Evolutionary conservation across 2,113 vertebrate species (phyloP), one percentile per base, ranked within the genome.

Genomic region (Toxostoma redivivum): DNA sequence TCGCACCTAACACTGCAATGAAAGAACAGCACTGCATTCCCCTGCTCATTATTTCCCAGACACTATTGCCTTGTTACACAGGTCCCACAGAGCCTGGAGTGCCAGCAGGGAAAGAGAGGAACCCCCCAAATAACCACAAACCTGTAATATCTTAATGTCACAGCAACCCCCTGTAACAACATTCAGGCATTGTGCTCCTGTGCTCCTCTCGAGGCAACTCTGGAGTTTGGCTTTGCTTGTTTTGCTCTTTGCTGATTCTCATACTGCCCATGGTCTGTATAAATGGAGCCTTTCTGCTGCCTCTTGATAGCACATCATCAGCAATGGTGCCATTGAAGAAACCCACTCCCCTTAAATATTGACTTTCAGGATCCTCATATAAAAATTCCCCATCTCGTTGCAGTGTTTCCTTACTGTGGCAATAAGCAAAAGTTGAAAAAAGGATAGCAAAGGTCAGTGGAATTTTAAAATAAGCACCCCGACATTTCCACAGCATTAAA

Each of bases 1-100:
- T 99, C 97, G 98, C 98, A 99, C 98, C 99, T 98, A 98, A 98
- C 98, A 97, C 98, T 98, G 98, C 98, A 98, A 95, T 96, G 98
- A 98, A 83, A 95, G 97, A 97, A 93, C 90, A 97, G 96, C 94
- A 57, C 96, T 95, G 92, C 96, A 95, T 97, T 97, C 97, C 92
- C 95, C 71, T 69, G 90, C 98, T 98, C 98, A 97, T 98, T 98
- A 98, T 98, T 98, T 98, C 98, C 96, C 97, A 99, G 98, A 98
- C 98, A 98, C 98, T 97, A 98, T 98, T 98, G 98, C 98, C 98
- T 98, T 97, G 98, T 98, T 99, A 98, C 98, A 98, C 44, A 93
- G 98, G 97, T 97, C 98, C 98, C 97, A 97, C 98, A 97, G 98
- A 98, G 98, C 97, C 98, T 96, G 98, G 69, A 53, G 78, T 89